Base-by-base conservation (phyloP, 2,113 vertebrate species). In the Oncorhynchus keta region DNA sequence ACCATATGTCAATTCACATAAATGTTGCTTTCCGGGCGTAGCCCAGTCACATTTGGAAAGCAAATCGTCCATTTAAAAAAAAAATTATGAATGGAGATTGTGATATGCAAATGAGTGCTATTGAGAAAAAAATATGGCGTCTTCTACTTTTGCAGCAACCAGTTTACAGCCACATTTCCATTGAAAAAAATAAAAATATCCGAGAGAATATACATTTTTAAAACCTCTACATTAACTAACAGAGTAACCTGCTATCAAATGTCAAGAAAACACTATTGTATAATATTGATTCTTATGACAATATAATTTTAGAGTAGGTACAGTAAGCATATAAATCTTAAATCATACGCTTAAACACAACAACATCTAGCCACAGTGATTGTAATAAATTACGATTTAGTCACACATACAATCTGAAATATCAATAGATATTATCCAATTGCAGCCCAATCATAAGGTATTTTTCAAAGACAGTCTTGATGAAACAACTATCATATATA, bases 61-160 rank as follows among this genome's bases (percentile, higher is more conserved):
- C 68, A 79, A 73, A 16, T 75, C 6, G 72, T 75, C 2, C 51
- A 77, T 77, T 84, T 71, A 83, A 77, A 77, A 87, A 8, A 35
- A 8, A 35, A 2, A 35, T 5, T 35, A 96, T 97, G 96, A 97
- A 98, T 98, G 97, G 39, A 93, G 92, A 92, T 91, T 91, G 95
- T 93, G 94, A 95, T 97, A 97, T 97, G 96, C 95, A 97, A 97
- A 98, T 97, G 92, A 96, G 94, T 84, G 91, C 90, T 95, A 97
- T 97, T 97, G 95, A 96, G 94, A 96, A 96, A 93, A 35, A 97
- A 95, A 96, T 95, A 95, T 94, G 94, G 92, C 93, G 92, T 93
- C 94, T 91, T 89, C 90, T 82, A 87, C 86, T 87, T 89, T 84
- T 83, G 93, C 92, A 88, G 93, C 92, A 84, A 79, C 84, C 77